A percentile compares a stretch with the other conserved stretches of the same genome.
Conservation (phyloP, 2,113 vertebrate genomes). For the Odontophorus gujanensis region DNA sequence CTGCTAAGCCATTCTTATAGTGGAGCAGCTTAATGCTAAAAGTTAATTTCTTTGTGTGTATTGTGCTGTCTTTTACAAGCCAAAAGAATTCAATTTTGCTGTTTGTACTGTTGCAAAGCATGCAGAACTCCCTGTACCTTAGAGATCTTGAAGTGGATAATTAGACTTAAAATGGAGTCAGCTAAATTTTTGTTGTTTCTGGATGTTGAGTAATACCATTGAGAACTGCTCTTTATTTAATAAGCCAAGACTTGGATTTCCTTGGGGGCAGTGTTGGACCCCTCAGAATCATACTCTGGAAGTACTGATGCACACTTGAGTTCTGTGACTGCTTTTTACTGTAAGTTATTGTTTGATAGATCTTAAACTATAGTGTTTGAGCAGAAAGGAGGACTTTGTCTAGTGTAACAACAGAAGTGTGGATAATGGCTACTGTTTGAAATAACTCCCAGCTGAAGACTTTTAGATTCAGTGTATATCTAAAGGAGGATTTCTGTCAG, state of each 20-base stretch:
- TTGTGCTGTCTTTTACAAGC: background rate
- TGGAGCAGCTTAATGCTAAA: background rate
- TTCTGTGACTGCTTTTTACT: background rate
- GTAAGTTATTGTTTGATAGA: background rate
- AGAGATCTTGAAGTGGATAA: background rate
- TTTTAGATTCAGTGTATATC: background rate
- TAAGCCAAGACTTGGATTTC: background rate
- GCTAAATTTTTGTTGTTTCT: background rate
- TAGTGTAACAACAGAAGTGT: background rate
- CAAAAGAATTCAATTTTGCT: background rate
- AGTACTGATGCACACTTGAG: background rate
- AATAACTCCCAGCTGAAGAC: background rate
- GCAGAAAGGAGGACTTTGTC: background rate
- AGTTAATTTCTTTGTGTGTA: background rate
- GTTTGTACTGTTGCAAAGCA: background rate
- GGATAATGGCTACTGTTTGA: background rate
- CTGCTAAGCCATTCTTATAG: background rate
- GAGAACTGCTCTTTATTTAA: background rate
- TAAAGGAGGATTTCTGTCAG: background rate
- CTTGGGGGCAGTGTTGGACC: background rate
- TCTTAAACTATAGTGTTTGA: background rate
- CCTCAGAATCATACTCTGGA: background rate
- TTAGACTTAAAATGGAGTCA: conserved; percentile 4
- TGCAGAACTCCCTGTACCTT: background rate
- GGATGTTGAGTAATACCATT: background rate